Evolutionary conservation across 2,113 vertebrate species (phyloP).

Genomic region (Danionella cerebrum): DNA sequence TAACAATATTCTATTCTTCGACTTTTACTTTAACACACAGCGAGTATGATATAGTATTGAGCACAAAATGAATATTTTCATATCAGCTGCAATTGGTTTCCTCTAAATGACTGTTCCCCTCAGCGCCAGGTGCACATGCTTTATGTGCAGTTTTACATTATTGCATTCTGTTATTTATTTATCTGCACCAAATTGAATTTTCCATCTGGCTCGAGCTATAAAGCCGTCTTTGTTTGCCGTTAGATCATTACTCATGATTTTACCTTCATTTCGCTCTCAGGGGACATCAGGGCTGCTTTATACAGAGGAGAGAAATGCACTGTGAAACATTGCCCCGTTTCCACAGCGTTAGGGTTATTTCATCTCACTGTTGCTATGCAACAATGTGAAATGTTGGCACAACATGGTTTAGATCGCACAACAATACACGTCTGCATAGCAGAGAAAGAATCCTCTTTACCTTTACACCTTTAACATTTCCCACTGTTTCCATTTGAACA

Average conservation of each 20-base stretch:
- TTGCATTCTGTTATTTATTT: constrained; percentile 47
- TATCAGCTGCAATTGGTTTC: constrained; percentile 29
- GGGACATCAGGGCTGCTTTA: constrained; percentile 40
- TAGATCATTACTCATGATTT: constrained; percentile 44
- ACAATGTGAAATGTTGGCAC: constrained; percentile 48
- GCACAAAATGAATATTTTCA: constrained; percentile 26
- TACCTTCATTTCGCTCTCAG: constrained; percentile 36
- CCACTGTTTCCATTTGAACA: constrained; percentile 3
- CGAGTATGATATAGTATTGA: constrained; percentile 2
- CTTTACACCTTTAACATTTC: constrained; percentile 33
- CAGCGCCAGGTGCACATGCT: constrained; percentile 36
- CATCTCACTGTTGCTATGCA: constrained; percentile 44
- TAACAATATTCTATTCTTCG: not conserved
- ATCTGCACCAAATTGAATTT: constrained; percentile 43
- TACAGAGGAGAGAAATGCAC: constrained; percentile 40
- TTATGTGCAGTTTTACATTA: constrained; percentile 47
- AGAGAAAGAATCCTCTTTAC: constrained; percentile 23
- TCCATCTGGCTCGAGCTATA: constrained; percentile 43
- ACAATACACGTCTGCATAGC: constrained; percentile 39
- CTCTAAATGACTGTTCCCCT: constrained; percentile 28
- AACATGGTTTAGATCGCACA: constrained; percentile 47
- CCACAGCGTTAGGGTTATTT: constrained; percentile 44
- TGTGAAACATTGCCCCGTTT: constrained; percentile 40
- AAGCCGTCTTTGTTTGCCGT: constrained; percentile 35
- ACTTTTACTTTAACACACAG: constrained; percentile 12